phyloP scores from a whole-genome alignment of 2,113 vertebrate genomes.

The Eleginops maclovinus region DNA sequence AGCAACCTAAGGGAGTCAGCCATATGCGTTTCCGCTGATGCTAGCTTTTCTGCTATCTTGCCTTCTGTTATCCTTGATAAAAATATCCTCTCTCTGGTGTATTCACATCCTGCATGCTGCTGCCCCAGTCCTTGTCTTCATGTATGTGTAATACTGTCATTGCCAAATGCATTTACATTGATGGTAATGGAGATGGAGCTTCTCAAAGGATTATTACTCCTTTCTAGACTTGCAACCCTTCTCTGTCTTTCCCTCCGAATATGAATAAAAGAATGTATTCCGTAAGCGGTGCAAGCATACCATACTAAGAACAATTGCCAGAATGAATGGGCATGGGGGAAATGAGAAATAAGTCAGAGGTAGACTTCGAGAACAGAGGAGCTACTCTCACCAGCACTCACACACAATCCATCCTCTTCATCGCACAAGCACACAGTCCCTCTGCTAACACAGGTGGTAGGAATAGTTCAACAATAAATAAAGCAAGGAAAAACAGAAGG shows the following conservation, averaged over 20 bases:
- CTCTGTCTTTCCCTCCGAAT: slow-evolving; percentile 43
- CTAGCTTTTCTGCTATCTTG: slow-evolving; percentile 52
- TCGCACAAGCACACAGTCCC: slow-evolving; percentile 10
- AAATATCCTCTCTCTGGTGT: slow-evolving; percentile 41
- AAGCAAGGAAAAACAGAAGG: slow-evolving; percentile 71
- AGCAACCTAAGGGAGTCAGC: slow-evolving; percentile 22
- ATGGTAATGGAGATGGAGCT: slow-evolving; percentile 47
- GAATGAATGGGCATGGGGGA: slow-evolving; percentile 55
- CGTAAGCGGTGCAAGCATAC: slow-evolving; percentile 44
- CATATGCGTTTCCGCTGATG: slow-evolving; percentile 60
- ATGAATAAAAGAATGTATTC: slow-evolving; percentile 59
- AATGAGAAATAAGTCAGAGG: slow-evolving; percentile 79
- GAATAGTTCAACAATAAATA: slow-evolving; percentile 45
- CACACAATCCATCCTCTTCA: slow-evolving; percentile 66
- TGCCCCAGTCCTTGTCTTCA: slow-evolving; percentile 9
- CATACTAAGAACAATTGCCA: slow-evolving; percentile 70
- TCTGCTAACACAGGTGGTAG: slow-evolving; percentile 58
- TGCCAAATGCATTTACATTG: slow-evolving; percentile 28
- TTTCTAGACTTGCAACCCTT: slow-evolving; percentile 15
- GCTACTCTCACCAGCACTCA: slow-evolving; percentile 22
- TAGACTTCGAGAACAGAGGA: slow-evolving; percentile 72
- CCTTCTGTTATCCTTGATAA: slow-evolving; percentile 53
- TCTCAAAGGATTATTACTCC: slow-evolving; percentile 54
- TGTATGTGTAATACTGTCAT: slow-evolving; percentile 41
- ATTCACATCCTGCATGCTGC: slow-evolving; percentile 16